These are phyloP conservation scores for Stercorarius parasiticus DNA, from an alignment of 2,113 vertebrate species.

Conservation along the genomic window DNA sequence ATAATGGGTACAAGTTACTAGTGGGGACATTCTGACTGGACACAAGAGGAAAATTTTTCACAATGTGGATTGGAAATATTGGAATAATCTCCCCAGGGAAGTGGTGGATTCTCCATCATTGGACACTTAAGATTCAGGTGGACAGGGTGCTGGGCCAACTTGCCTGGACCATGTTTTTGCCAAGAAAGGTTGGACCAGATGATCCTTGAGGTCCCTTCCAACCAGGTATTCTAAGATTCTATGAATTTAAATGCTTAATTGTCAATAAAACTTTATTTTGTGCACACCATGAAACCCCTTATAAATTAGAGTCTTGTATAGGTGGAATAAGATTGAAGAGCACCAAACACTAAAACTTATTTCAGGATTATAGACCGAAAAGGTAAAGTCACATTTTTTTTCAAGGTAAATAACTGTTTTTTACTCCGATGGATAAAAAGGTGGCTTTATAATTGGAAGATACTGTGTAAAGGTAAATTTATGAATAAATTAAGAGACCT, in stretches of 20 bases:
- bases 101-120: too few species aligned
- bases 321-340: not conserved
- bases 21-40: too few species aligned
- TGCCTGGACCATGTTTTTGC: too few species aligned
- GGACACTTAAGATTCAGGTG: too few species aligned
- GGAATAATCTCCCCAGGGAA: too few species aligned
- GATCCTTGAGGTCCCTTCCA: too few species aligned
- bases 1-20: too few species aligned
- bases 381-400: not conserved
- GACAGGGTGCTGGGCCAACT: too few species aligned
- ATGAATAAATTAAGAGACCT: not conserved
- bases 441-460: not conserved
- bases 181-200: too few species aligned
- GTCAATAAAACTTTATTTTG: not conserved
- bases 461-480: not conserved
- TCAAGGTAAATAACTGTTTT: not conserved
- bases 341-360: not conserved
- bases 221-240: too few species aligned
- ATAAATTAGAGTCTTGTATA: not conserved
- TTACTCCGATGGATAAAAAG: not conserved
- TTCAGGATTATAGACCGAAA: not conserved
- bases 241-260: not conserved
- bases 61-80: too few species aligned
- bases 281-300: not conserved
- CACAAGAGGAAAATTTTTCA: too few species aligned